Evolutionary conservation across 2,888 invertebrate genomes (phyloP).

Genomic region (Parnassius smintheus): DNA sequence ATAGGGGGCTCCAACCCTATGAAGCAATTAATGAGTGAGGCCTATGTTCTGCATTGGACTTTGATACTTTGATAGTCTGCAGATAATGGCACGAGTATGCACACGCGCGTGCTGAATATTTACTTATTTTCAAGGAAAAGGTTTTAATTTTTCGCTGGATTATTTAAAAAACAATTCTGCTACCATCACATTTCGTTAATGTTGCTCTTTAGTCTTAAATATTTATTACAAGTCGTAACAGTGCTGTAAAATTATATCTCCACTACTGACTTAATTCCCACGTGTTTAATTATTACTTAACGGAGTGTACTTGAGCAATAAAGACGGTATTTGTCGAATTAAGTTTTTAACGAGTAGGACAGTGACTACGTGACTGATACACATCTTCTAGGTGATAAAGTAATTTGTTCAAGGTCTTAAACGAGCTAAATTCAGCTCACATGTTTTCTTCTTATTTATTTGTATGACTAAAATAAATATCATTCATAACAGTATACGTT

Average conservation of each 20-base stretch:
- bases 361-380: slow-evolving; percentile 40
- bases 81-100: too few relatives aligned
- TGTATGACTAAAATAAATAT: slow-evolving; percentile 14
- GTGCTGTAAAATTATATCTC: slow-evolving; percentile 16
- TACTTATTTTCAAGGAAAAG: too few relatives aligned
- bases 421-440: slow-evolving; percentile 15
- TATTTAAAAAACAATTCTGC: too few relatives aligned
- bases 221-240: slow-evolving; percentile 3
- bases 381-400: slow-evolving; percentile 36
- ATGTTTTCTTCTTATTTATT: slow-evolving; percentile 9
- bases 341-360: slow-evolving; percentile 34
- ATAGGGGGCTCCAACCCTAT: too few relatives aligned
- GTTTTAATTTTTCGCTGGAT: too few relatives aligned
- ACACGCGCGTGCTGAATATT: too few relatives aligned
- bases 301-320: slow-evolving; percentile 32
- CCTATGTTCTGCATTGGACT: too few relatives aligned
- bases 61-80: too few relatives aligned
- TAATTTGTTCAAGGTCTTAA: slow-evolving; percentile 32
- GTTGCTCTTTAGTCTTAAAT: neutral
- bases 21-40: too few relatives aligned
- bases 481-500: neutral
- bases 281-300: slow-evolving; percentile 36
- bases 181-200: too few relatives aligned
- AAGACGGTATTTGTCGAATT: slow-evolving; percentile 33
- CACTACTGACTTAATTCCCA: slow-evolving; percentile 30